These are phyloP conservation scores for Lobophora halterata DNA, from an alignment of 2,888 invertebrate genomes.

Conservation along the genomic window DNA sequence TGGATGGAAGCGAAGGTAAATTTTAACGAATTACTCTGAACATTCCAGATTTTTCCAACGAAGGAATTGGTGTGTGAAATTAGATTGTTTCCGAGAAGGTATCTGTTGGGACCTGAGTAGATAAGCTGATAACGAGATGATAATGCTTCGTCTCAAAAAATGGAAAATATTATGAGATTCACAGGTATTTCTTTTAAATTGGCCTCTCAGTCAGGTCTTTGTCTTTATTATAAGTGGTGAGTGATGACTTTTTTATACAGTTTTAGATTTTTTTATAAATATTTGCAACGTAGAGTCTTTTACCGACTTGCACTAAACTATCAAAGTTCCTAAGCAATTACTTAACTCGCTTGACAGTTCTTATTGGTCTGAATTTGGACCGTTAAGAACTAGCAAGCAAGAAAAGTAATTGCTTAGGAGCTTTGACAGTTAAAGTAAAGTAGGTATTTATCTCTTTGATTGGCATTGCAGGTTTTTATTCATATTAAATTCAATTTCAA, in stretches of 20 bases:
- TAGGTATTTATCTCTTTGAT: too few relatives aligned
- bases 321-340: too few relatives aligned
- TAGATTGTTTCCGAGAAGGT: slow-evolving; percentile 51
- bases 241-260: too few relatives aligned
- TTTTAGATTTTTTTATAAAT: too few relatives aligned
- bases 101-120: slow-evolving; percentile 27
- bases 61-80: slow-evolving; percentile 63
- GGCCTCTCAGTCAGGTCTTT: slow-evolving; percentile 8
- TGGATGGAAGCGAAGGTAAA: slow-evolving; percentile 37
- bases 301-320: too few relatives aligned
- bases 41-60: slow-evolving; percentile 49
- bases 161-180: slow-evolving; percentile 7
- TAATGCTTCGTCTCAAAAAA: slow-evolving; percentile 9
- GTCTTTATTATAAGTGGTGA: slow-evolving; percentile 2
- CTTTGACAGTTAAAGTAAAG: too few relatives aligned
- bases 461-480: slow-evolving; percentile 1
- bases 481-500: slow-evolving; percentile 10
- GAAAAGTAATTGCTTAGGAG: too few relatives aligned
- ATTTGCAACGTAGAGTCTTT: too few relatives aligned
- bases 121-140: slow-evolving; percentile 16
- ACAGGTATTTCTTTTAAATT: slow-evolving; percentile 3
- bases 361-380: too few relatives aligned
- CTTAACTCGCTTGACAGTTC: too few relatives aligned
- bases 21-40: slow-evolving; percentile 59
- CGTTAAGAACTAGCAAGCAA: too few relatives aligned